A percentile compares a stretch with the other conserved stretches of the same genome.
phyloP scores from a whole-genome alignment of 2,797 vertebrate species.

The Trachops cirrhosus region DNA sequence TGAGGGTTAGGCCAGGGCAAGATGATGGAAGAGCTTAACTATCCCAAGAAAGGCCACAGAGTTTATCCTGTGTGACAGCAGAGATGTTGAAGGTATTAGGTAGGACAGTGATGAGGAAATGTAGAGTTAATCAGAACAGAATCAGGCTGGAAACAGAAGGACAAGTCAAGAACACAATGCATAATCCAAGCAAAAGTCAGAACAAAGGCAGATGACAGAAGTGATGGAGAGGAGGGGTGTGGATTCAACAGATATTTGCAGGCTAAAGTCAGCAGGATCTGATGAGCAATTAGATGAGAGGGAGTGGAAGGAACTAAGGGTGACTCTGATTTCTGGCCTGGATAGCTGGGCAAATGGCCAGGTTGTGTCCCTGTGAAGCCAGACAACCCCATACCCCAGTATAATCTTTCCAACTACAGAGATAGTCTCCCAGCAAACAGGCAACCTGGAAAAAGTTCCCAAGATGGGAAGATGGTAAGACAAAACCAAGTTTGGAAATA shows the following conservation, averaged over 20 bases:
- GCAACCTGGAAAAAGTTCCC: conserved; percentile 10
- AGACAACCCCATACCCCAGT: not conserved
- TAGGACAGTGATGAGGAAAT: not conserved
- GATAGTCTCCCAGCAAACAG: not conserved
- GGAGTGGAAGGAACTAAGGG: not conserved
- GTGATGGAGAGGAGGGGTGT: not conserved
- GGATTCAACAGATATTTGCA: not conserved
- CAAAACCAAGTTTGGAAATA: conserved; percentile 62
- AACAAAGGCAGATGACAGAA: not conserved
- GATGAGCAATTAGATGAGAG: not conserved
- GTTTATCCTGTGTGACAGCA: not conserved
- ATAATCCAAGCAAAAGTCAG: not conserved
- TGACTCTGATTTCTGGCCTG: not conserved
- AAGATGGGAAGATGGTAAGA: not conserved
- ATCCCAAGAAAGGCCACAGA: not conserved
- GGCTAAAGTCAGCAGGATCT: not conserved
- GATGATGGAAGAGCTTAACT: not conserved
- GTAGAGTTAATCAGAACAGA: not conserved
- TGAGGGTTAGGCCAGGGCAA: not conserved
- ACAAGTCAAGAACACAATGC: not conserved
- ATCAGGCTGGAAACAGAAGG: not conserved
- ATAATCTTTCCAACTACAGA: not conserved
- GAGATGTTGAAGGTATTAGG: not conserved
- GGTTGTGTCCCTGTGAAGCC: not conserved
- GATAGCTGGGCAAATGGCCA: not conserved